phyloP scores from a whole-genome alignment of 1,140 invertebrate species.

The Trachymyrmex cornetzi region DNA sequence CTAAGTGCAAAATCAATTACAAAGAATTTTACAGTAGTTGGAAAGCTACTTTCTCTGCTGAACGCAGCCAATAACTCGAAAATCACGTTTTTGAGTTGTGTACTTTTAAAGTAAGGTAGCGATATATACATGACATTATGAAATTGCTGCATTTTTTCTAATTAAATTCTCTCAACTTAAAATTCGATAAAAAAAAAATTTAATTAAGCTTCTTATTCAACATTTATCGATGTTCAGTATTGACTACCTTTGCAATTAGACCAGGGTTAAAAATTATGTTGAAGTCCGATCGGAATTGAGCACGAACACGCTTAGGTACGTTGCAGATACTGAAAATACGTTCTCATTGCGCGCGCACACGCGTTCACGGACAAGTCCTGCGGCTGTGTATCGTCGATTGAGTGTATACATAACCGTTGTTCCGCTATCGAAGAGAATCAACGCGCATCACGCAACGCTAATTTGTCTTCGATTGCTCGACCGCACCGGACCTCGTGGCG shows the following conservation, averaged over 20 bases:
- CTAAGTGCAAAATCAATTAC: too few species aligned
- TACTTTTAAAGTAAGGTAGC: too few species aligned
- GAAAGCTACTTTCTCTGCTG: too few species aligned
- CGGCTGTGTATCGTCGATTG: slow-evolving; percentile 60
- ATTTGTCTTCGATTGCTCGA: slow-evolving; percentile 85
- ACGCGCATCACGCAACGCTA: slow-evolving; percentile 86
- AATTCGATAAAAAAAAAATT: neutral
- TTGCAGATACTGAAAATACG: neutral
- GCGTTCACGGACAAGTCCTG: slow-evolving; percentile 34
- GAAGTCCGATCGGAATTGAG: neutral
- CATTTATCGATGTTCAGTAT: neutral
- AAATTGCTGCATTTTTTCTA: neutral
- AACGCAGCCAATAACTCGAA: too few species aligned
- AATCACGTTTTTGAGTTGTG: too few species aligned
- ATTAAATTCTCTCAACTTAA: neutral
- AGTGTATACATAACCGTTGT: slow-evolving; percentile 79
- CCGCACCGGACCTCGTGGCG: slow-evolving; percentile 80
- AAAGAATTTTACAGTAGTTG: too few species aligned
- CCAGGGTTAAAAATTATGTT: neutral
- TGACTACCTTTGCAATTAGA: neutral
- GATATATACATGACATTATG: neutral
- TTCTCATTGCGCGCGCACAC: slow-evolving; percentile 23
- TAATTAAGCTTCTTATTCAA: neutral
- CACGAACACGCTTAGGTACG: neutral
- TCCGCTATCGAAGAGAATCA: slow-evolving; percentile 85